Evolutionary conservation across 1,140 invertebrate species (phyloP).

Genomic region (Drosophila tristis): DNA sequence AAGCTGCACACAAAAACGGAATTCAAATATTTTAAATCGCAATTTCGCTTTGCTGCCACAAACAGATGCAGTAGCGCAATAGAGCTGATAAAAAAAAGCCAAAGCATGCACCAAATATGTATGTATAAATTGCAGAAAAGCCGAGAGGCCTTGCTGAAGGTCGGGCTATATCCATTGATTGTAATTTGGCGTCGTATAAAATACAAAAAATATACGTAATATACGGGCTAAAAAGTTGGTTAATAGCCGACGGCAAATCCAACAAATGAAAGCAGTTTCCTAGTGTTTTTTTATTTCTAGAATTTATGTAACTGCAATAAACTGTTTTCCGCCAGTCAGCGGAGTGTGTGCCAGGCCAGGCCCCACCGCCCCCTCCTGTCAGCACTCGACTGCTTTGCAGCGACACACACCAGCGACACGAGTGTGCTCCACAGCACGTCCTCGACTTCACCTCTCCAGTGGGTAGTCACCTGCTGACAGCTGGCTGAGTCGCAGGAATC

Average conservation of each 20-base stretch:
- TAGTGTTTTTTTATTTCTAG: slow-evolving; percentile 1
- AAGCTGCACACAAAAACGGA: slow-evolving; percentile 57
- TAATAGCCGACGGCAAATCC: background rate
- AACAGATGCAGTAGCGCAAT: slow-evolving; percentile 30
- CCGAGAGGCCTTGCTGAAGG: background rate
- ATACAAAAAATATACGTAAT: too few species aligned
- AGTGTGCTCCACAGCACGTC: slow-evolving; percentile 25
- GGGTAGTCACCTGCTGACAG: slow-evolving; percentile 54
- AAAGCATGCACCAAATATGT: too few species aligned
- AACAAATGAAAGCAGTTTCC: slow-evolving; percentile 48
- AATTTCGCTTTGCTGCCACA: slow-evolving; percentile 75
- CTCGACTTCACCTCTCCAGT: slow-evolving; percentile 9
- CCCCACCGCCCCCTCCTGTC: too few species aligned
- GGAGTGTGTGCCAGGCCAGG: too few species aligned
- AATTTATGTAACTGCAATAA: too few species aligned
- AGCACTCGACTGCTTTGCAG: slow-evolving; percentile 23
- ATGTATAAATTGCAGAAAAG: too few species aligned
- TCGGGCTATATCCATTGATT: background rate
- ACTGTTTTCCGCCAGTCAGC: too few species aligned
- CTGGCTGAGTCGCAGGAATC: slow-evolving; percentile 27
- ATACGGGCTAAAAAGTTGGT: too few species aligned
- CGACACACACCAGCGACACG: slow-evolving; percentile 17
- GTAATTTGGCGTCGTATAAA: too few species aligned
- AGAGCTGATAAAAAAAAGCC: too few species aligned
- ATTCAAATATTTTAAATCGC: slow-evolving; percentile 83